Percentiles rank a stretch among this genome's conserved stretches.
phyloP scores from a whole-genome alignment of 1,140 invertebrate species.

The Sycophaga agraensis region DNA sequence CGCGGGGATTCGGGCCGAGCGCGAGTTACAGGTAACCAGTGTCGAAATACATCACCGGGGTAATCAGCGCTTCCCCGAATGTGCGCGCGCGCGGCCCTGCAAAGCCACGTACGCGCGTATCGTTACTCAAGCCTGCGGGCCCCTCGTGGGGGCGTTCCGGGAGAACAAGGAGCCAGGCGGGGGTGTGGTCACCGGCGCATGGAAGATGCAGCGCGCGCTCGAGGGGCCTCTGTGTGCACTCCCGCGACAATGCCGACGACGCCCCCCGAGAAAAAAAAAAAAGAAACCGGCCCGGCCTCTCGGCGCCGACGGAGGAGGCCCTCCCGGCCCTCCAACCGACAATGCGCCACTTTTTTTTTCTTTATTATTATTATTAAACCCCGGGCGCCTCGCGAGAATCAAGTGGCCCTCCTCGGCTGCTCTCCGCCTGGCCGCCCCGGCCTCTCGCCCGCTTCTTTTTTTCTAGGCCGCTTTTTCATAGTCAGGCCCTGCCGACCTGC shows the following conservation, averaged over 20 bases:
- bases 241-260: too few relatives aligned
- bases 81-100: too few relatives aligned
- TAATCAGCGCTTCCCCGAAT: too few relatives aligned
- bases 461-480: too few relatives aligned
- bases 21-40: too few relatives aligned
- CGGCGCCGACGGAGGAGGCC: conserved; percentile 7
- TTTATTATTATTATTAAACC: conserved; percentile 53
- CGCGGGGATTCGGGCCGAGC: too few relatives aligned
- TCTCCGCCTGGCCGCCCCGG: conserved; percentile 30
- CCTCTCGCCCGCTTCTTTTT: background rate
- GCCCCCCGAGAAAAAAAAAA: too few relatives aligned
- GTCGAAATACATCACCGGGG: too few relatives aligned
- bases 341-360: conserved; percentile 53
- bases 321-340: conserved; percentile 43
- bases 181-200: background rate
- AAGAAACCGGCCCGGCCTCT: conserved; percentile 4
- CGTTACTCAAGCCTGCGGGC: too few relatives aligned
- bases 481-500: too few relatives aligned
- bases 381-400: conserved; percentile 36
- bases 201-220: background rate
- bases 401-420: conserved; percentile 29
- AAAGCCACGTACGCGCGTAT: too few relatives aligned
- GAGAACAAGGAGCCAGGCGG: background rate
- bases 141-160: too few relatives aligned
- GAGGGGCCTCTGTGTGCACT: background rate